Conservation (phyloP, 92 coral and sea anemone species). For the Porites divaricata region DNA sequence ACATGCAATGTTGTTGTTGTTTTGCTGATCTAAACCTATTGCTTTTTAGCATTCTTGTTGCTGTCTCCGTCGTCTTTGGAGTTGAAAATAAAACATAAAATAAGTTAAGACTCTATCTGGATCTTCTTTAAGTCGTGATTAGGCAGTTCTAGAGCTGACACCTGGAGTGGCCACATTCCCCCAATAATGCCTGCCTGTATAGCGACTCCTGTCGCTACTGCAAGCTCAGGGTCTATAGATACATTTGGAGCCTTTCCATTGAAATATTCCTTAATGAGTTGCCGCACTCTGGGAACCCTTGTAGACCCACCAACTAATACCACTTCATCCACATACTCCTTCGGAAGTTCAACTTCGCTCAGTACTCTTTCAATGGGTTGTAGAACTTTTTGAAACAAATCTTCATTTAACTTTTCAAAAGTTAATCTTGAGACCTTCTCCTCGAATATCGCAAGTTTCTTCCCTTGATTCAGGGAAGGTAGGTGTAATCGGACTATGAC, state of each 20-base stretch:
- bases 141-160: constrained; percentile 92
- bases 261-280: constrained; percentile 82
- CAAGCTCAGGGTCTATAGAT: constrained; percentile 96
- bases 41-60: too few species aligned
- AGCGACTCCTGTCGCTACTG: constrained; percentile 97
- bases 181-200: constrained; percentile 99
- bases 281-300: constrained; percentile 87
- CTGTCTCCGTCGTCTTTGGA: too few species aligned
- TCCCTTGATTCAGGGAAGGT: constrained; percentile 76
- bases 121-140: constrained; percentile 84
- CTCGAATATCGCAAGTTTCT: constrained; percentile 72
- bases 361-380: constrained; percentile 88
- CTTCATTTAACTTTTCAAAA: constrained; percentile 93
- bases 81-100: neutral
- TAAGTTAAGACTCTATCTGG: constrained; percentile 38
- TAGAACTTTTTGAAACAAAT: constrained; percentile 85
- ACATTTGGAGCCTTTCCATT: constrained; percentile 96
- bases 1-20: too few species aligned
- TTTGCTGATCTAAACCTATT: too few species aligned
- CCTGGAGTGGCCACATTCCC: constrained; percentile 99
- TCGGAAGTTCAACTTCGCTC: constrained; percentile 78
- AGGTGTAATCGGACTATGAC: constrained; percentile 69
- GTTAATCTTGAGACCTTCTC: constrained; percentile 73
- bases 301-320: constrained; percentile 98
- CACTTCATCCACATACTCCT: constrained; percentile 84